A percentile compares a stretch with the other conserved stretches of the same genome.
These are phyloP conservation scores for Macrosiphum euphorbiae DNA, from an alignment of 2,888 invertebrate genomes.

Conservation along the genomic window DNA sequence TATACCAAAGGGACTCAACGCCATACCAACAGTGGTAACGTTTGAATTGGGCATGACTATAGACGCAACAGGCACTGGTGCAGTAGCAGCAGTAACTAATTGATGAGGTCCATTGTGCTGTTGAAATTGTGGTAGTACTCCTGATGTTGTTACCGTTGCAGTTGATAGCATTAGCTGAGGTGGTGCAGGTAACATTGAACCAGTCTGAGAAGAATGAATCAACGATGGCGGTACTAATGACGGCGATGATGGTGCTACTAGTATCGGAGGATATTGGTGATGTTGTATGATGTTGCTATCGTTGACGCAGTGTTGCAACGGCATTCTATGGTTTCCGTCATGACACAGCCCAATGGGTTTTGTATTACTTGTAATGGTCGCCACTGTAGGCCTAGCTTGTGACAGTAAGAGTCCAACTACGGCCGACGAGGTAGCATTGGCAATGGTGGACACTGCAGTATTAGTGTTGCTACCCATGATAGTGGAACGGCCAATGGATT, in stretches of 20 bases:
- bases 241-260: background rate
- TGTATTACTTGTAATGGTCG: background rate
- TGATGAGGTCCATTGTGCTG: conserved; percentile 39
- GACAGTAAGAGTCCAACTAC: background rate
- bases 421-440: background rate
- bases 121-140: conserved; percentile 28
- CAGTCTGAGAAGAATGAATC: background rate
- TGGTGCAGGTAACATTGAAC: conserved; percentile 1
- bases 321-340: background rate
- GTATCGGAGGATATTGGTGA: conserved; percentile 16
- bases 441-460: background rate
- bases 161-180: conserved; percentile 39
- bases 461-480: background rate
- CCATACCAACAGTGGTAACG: conserved; percentile 66
- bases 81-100: background rate
- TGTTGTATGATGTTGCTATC: conserved; percentile 27
- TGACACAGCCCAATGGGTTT: conserved; percentile 8
- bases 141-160: background rate
- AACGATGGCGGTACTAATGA: background rate
- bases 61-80: background rate
- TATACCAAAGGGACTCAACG: conserved; percentile 83
- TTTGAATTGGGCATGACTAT: conserved; percentile 22
- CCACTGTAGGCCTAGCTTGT: background rate
- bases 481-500: conserved; percentile 7
- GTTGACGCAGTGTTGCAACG: background rate